Percentiles rank a stretch among this genome's conserved stretches.
Conservation (phyloP, 2,888 invertebrate species). For the Megaustenia siamemsis region DNA sequence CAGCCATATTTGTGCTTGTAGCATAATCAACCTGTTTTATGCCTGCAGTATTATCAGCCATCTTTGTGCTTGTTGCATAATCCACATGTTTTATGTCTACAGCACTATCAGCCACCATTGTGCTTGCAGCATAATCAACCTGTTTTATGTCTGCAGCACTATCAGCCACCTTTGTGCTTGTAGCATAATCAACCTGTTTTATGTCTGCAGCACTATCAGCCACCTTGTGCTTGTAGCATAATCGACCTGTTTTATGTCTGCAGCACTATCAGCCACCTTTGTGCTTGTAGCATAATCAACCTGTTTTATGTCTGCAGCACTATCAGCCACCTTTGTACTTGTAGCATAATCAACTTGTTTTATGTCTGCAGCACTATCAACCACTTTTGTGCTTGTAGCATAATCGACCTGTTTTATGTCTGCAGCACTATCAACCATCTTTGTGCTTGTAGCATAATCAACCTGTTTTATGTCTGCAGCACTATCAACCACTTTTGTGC, state of each 20-base stretch:
- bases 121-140: not conserved
- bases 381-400: too few relatives aligned
- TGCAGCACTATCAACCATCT: not conserved
- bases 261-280: too few relatives aligned
- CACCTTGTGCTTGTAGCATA: not conserved
- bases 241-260: not conserved
- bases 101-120: not conserved
- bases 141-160: too few relatives aligned
- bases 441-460: not conserved
- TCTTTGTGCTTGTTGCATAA: not conserved
- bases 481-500: not conserved
- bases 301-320: not conserved
- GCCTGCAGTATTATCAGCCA: not conserved
- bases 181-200: too few relatives aligned
- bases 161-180: too few relatives aligned
- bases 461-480: not conserved
- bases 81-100: not conserved
- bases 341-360: too few relatives aligned
- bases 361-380: too few relatives aligned
- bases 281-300: not conserved
- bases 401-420: not conserved
- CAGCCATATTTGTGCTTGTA: not conserved
- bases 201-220: not conserved
- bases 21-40: not conserved
- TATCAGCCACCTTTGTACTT: not conserved